Percentiles rank a stretch among this genome's conserved stretches.
These are phyloP conservation scores for Protosalanx chinensis DNA, from an alignment of 2,797 vertebrate species.

Conservation along the genomic window DNA sequence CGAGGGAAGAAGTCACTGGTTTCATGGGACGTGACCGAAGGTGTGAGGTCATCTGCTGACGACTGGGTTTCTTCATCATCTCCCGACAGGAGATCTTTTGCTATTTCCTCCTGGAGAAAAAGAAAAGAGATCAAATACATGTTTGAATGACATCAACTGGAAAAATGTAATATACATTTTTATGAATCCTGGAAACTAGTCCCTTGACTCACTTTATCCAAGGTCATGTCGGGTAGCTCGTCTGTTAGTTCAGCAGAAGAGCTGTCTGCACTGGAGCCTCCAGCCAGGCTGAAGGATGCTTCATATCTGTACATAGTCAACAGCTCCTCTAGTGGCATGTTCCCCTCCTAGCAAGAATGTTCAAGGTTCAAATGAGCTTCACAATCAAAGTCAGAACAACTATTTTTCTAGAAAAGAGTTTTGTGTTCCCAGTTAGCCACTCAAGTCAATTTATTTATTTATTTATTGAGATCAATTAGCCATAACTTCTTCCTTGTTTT, in stretches of 20 bases:
- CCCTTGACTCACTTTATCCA: slow-evolving; percentile 79
- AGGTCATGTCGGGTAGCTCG: slow-evolving; percentile 86
- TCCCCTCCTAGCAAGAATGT: slow-evolving; percentile 75
- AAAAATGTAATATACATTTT: background rate
- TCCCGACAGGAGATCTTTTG: slow-evolving; percentile 82
- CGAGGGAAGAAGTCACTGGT: slow-evolving; percentile 83
- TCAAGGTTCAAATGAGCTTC: background rate
- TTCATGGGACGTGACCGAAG: slow-evolving; percentile 83
- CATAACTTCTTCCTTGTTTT: background rate
- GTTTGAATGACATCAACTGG: background rate
- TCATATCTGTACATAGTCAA: slow-evolving; percentile 85
- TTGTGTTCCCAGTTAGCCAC: background rate
- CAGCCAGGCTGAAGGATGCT: slow-evolving; percentile 69
- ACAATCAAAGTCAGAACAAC: background rate
- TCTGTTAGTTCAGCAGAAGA: slow-evolving; percentile 85
- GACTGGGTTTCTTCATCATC: slow-evolving; percentile 84
- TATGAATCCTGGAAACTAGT: background rate
- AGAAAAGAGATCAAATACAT: background rate
- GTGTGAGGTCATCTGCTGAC: slow-evolving; percentile 83
- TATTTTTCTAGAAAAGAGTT: background rate
- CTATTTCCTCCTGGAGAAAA: slow-evolving; percentile 77
- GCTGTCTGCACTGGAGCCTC: slow-evolving; percentile 76
- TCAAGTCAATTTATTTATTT: too few species aligned
- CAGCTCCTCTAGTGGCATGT: slow-evolving; percentile 84
- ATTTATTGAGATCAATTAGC: too few species aligned